Base-by-base conservation (phyloP, 2,888 invertebrate genomes). In the Yponomeuta plumbellus region DNA sequence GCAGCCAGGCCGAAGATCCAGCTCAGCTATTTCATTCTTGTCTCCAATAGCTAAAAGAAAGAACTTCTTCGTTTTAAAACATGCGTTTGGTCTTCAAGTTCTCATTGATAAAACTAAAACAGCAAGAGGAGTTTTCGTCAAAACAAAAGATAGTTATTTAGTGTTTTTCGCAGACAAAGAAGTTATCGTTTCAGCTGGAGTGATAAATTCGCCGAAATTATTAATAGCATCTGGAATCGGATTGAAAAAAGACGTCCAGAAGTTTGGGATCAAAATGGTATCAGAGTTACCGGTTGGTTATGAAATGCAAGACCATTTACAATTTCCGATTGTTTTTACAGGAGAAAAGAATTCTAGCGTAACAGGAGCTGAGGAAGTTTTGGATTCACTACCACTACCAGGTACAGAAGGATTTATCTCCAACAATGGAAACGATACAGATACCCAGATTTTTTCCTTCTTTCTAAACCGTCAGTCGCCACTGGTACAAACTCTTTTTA, bases 61-160 rank as follows among this genome's bases (percentile, higher is more conserved):
- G n/a, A 79, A 79, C 70, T 70, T 79, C 20, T 69, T 71, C 20
- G 69, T 79, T 0, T 65, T 76, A 17, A 74, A 76, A 66, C 68
- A 75, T 65, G 72, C 78, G 0, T 70, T 71, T 11, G 80, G 72
- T 1, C 76, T 74, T 1, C 76, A 72, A 64, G 65, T 77, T 11
- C 61, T 76, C 2, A 70, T 76, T 8, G 67, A 73, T 40, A 68
- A 70, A 13, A 52, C 61, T 8, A 70, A 66, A 2, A 74, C 69
- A 58, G 64, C 64, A 17, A 59, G 22, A 17, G 66, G 68, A 6
- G 65, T 68, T 3, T 21, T 26, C 0, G 66, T 66, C 11, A 44
- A 17, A 17, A 40, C 57, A 11, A 26, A 44, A n/a, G 23, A 61
- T n/a, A n/a, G 21, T 11, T 66, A 17, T 20, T n/a, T 64, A 10